Evolutionary conservation across 1,140 invertebrate species (phyloP), one percentile per base, ranked within the genome.

Genomic region (Caenorhabditis remanei): DNA sequence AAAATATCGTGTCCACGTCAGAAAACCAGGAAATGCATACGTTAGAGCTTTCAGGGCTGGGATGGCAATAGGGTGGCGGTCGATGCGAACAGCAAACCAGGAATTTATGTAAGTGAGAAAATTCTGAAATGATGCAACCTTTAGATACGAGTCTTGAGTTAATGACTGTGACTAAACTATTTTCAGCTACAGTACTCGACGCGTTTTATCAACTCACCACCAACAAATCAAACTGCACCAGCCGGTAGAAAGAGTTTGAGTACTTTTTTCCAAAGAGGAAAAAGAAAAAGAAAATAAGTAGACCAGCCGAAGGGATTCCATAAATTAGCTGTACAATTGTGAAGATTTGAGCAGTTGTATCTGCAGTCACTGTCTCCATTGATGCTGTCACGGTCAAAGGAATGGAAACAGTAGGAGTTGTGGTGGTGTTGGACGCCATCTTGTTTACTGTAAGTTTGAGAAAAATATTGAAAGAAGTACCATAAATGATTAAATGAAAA

Each of bases 201-300:
- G 40, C 11, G 0, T 46, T 41, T 46, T 13, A 16, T 9, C 0
- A 50, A 41, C 71, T 79, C 24, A 79, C 71, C 71, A 50, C 46
- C 21, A 79, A 13, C 19, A 79, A 24, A 79, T 79, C 71, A 4
- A 79, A 50, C 40, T 50, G 46, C 4, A 79, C 71, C 46, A 79
- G 24, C 4, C 43, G 32, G n/a, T 79, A 79, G n/a, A 79, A 79
- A 13, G 71, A 50, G n/a, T 50, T 79, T 16, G 43, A 50, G 46
- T 79, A 79, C 11, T 50, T 79, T 16, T 79, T 79, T 0, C 46
- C 11, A 21, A n/a, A n/a, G 11, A 4, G 4, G 7, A 79, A 4
- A 8, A 79, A 32, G 21, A 50, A 11, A 8, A 79, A 14, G 21
- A 48, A 79, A 53, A 50, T 19, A 6, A 79, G 50, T 2, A 79